Evolutionary conservation across 2,113 vertebrate genomes (phyloP).

Genomic region (Stegastes partitus): DNA sequence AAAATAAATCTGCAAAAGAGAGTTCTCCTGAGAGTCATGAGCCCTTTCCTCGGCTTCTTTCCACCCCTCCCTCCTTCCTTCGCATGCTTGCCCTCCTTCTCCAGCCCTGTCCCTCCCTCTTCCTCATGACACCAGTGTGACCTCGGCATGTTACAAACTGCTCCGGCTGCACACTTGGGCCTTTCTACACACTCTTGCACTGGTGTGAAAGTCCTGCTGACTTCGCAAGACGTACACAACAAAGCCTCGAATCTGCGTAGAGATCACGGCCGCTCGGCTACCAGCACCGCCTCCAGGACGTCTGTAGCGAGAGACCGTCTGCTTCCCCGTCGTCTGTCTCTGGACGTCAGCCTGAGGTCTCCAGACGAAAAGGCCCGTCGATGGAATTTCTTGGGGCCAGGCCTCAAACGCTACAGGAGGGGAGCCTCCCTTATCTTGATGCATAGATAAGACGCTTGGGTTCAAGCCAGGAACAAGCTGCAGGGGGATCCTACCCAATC

Average conservation of each 20-base stretch:
- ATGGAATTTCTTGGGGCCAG: constrained; percentile 53
- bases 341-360: constrained; percentile 17
- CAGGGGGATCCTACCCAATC: constrained; percentile 46
- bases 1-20: constrained; percentile 57
- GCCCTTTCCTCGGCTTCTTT: constrained; percentile 32
- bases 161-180: neutral
- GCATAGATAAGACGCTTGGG: constrained; percentile 72
- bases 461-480: constrained; percentile 58
- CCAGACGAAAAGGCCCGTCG: constrained; percentile 24
- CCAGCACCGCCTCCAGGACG: constrained; percentile 13
- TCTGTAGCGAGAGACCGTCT: constrained; percentile 22
- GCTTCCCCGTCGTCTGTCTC: constrained; percentile 48
- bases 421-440: constrained; percentile 69
- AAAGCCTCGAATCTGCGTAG: constrained; percentile 18
- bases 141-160: constrained; percentile 17
- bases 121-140: constrained; percentile 61
- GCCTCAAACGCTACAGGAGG: constrained; percentile 40
- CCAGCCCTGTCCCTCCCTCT: constrained; percentile 28
- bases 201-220: neutral
- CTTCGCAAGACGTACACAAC: neutral
- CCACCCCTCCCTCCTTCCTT: constrained; percentile 26
- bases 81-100: neutral
- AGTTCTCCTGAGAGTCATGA: constrained; percentile 55
- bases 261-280: constrained; percentile 16
- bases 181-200: constrained; percentile 3